These are phyloP conservation scores for Drosophila biarmipes DNA, from an alignment of 1,140 invertebrate genomes.

Conservation along the genomic window DNA sequence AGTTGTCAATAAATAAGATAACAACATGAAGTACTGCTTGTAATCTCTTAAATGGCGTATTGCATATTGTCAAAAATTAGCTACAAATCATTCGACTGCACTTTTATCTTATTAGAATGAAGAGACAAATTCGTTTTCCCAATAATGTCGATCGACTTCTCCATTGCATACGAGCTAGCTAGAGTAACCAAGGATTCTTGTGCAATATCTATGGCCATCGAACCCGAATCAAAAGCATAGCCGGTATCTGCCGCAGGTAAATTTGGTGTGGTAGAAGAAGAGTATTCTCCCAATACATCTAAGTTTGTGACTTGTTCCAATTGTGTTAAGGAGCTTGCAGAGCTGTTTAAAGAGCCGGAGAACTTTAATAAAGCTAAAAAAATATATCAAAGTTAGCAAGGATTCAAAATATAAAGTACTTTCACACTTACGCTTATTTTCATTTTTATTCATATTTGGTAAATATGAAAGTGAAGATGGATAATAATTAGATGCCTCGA, in stretches of 20 bases:
- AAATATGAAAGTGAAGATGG: slow-evolving; percentile 45
- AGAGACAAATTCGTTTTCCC: slow-evolving; percentile 24
- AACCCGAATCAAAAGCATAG: slow-evolving; percentile 2
- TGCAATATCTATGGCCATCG: slow-evolving; percentile 2
- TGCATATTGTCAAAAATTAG: slow-evolving; percentile 38
- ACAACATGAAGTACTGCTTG: slow-evolving; percentile 43
- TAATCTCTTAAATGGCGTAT: slow-evolving; percentile 34
- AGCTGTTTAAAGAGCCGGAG: slow-evolving; percentile 19
- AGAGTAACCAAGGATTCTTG: slow-evolving; percentile 16
- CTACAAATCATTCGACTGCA: slow-evolving; percentile 55
- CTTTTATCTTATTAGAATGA: slow-evolving; percentile 31
- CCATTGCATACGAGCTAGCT: slow-evolving; percentile 17
- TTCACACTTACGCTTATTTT: slow-evolving; percentile 47
- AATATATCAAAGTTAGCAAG: slow-evolving; percentile 6
- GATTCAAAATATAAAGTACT: neutral
- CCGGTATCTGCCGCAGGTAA: slow-evolving; percentile 9
- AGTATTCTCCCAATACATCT: slow-evolving; percentile 30
- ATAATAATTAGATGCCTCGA: slow-evolving; percentile 23
- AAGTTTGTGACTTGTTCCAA: slow-evolving; percentile 30
- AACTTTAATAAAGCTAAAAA: slow-evolving; percentile 30
- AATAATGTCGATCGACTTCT: slow-evolving; percentile 19
- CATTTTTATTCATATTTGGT: slow-evolving; percentile 47
- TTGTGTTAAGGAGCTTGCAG: slow-evolving; percentile 44
- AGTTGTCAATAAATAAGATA: slow-evolving; percentile 44
- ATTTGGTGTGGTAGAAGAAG: slow-evolving; percentile 39